Percentiles rank a stretch among this genome's conserved stretches.
These are phyloP conservation scores for Nesoenas mayeri DNA, from an alignment of 2,113 vertebrate genomes.

Conservation along the genomic window DNA sequence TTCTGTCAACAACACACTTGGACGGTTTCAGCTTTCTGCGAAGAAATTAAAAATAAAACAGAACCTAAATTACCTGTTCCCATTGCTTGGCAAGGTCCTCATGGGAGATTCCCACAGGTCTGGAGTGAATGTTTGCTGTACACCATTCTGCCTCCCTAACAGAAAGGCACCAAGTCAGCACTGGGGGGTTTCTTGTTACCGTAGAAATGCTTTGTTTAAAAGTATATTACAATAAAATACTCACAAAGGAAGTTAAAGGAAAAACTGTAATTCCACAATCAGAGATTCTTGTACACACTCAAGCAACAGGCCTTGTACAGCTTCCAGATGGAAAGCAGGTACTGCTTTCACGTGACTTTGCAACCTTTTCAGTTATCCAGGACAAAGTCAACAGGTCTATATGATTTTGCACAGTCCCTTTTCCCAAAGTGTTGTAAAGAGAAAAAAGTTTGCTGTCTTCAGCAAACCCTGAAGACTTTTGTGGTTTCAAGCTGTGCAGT, in stretches of 20 bases:
- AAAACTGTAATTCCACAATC: rapidly evolving
- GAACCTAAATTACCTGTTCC: constrained; percentile 26
- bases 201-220: not conserved
- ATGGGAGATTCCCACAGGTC: not conserved
- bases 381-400: not conserved
- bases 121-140: not conserved
- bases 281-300: not conserved
- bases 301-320: not conserved
- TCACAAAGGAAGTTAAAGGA: not conserved
- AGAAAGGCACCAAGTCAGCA: not conserved
- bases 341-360: not conserved
- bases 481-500: not conserved
- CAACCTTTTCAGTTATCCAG: not conserved
- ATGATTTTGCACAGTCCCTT: not conserved
- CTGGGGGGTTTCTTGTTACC: not conserved
- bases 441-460: not conserved
- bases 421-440: not conserved
- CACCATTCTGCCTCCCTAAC: not conserved
- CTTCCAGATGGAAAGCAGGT: not conserved
- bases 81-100: not conserved
- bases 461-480: not conserved
- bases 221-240: not conserved
- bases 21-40: not conserved
- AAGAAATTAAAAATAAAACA: constrained; percentile 42
- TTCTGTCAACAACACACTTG: not conserved